Conservation (phyloP, 2,888 invertebrate species). For the Nebria brevicollis region DNA sequence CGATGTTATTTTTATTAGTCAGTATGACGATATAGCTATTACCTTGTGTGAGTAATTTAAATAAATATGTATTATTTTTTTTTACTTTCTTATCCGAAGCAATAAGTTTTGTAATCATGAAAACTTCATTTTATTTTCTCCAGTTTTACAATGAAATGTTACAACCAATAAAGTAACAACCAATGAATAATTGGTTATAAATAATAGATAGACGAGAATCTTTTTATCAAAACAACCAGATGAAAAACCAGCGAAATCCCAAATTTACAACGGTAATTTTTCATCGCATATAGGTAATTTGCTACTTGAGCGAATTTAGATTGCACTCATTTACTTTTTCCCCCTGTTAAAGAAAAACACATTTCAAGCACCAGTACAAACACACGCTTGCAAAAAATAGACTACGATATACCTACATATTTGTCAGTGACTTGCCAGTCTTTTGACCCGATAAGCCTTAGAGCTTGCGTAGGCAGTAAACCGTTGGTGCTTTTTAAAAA, state of each 20-base stretch:
- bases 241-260: conserved; percentile 31
- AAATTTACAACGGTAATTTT: conserved; percentile 36
- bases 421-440: neutral
- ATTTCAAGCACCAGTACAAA: neutral
- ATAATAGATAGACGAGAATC: conserved; percentile 23
- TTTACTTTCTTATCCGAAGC: neutral
- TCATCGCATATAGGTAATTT: conserved; percentile 41
- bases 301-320: conserved; percentile 44
- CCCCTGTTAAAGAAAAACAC: conserved; percentile 13
- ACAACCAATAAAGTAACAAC: neutral
- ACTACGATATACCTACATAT: conserved; percentile 23
- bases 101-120: no score
- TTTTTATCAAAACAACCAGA: conserved; percentile 37
- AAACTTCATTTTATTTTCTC: neutral
- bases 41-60: neutral
- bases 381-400: conserved; percentile 19
- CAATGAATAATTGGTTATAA: neutral
- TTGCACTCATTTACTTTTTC: conserved; percentile 34
- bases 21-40: conserved; percentile 4
- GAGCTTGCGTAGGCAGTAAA: neutral
- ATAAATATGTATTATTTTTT: neutral
- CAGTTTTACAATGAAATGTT: neutral
- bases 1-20: conserved; percentile 23
- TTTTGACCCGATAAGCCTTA: neutral
- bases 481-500: neutral